A percentile compares a stretch with the other conserved stretches of the same genome.
These are phyloP conservation scores for Keiferia lycopersicella DNA, from an alignment of 2,888 invertebrate species.

Conservation along the genomic window DNA sequence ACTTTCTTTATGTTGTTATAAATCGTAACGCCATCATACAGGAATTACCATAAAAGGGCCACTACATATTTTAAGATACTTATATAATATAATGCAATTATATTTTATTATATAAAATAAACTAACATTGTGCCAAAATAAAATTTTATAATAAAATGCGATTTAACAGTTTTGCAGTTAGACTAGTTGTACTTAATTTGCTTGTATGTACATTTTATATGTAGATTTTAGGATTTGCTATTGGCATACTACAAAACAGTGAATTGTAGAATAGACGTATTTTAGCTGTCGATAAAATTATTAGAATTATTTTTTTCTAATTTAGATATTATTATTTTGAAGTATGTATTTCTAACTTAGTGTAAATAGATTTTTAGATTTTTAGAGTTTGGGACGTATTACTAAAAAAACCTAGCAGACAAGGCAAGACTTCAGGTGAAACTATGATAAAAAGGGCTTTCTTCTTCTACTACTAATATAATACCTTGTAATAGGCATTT, in stretches of 20 bases:
- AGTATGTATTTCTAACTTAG: conserved; percentile 28
- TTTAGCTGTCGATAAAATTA: conserved; percentile 8
- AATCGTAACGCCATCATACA: conserved; percentile 12
- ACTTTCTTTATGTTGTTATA: no score
- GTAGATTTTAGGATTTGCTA: not conserved
- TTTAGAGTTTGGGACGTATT: conserved; percentile 38
- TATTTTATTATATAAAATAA: conserved; percentile 27
- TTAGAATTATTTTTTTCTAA: conserved; percentile 7
- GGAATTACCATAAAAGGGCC: conserved; percentile 34
- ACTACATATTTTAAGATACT: conserved; percentile 25
- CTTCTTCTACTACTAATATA: no score
- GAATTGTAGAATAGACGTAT: not conserved
- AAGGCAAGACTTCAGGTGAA: conserved; percentile 57
- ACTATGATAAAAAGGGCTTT: not conserved
- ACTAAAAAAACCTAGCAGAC: conserved; percentile 62
- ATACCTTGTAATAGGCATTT: no score
- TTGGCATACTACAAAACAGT: not conserved
- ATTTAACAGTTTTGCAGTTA: conserved; percentile 36
- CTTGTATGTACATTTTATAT: conserved; percentile 23
- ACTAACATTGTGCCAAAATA: conserved; percentile 66
- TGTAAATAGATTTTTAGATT: conserved; percentile 32
- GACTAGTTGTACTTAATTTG: conserved; percentile 17
- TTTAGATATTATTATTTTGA: not conserved
- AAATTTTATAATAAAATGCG: conserved; percentile 39
- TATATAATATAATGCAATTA: conserved; percentile 25